These are phyloP conservation scores for Peromyscus polionotus DNA, from an alignment of 2,113 vertebrate genomes.

Conservation along the genomic window DNA sequence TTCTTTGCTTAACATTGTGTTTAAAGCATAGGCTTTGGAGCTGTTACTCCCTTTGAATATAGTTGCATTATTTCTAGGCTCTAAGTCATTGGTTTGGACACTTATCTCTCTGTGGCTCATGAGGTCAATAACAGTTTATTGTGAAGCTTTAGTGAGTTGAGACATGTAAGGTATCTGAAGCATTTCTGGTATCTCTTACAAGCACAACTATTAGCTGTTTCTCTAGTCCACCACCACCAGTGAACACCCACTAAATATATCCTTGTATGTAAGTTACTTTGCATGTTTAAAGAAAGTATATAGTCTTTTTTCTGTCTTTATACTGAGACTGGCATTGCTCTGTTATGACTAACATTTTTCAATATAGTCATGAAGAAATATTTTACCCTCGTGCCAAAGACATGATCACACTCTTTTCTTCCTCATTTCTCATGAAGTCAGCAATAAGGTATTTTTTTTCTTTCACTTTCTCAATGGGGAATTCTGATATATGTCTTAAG, in stretches of 20 bases:
- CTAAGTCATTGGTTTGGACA: background rate
- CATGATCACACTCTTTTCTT: background rate
- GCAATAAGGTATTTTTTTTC: background rate
- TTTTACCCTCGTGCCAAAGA: background rate
- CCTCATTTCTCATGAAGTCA: background rate
- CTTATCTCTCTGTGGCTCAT: background rate
- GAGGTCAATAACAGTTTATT: background rate
- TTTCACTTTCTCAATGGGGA: background rate
- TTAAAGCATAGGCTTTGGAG: background rate
- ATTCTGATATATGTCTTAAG: conserved; percentile 39
- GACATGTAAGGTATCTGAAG: background rate
- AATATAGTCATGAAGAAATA: background rate
- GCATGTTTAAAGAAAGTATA: background rate
- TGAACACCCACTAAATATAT: background rate
- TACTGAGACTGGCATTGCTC: background rate
- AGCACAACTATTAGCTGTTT: background rate
- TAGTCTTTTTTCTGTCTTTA: background rate
- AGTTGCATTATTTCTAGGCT: background rate
- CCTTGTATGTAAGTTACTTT: background rate
- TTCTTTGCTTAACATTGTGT: background rate
- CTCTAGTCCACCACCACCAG: background rate
- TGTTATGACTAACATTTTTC: conserved; percentile 20
- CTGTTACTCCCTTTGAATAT: background rate
- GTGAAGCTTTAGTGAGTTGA: background rate
- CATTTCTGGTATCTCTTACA: background rate